phyloP scores from a whole-genome alignment of 2,888 invertebrate species.

The Laspeyria flexula region DNA sequence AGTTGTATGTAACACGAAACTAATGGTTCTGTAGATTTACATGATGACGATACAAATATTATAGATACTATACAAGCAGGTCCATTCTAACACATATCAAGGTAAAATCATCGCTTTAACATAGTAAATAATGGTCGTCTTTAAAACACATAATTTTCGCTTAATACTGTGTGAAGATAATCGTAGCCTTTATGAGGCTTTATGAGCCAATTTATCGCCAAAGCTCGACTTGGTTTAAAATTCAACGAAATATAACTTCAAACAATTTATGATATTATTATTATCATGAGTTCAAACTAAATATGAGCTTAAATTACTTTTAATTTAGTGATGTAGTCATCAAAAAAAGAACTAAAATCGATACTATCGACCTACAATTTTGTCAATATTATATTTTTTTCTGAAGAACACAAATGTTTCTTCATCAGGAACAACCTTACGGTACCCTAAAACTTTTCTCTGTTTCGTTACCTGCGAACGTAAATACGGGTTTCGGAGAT shows the following conservation, averaged over 20 bases:
- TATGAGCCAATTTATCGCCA: conserved; percentile 1
- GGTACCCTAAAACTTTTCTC: conserved; percentile 61
- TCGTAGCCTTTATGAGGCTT: neutral
- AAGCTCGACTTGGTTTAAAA: conserved; percentile 5
- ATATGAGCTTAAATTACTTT: conserved; percentile 8
- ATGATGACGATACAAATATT: neutral
- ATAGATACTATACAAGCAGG: neutral
- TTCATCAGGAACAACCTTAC: conserved; percentile 8
- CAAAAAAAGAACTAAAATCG: too few relatives aligned
- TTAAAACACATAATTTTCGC: neutral
- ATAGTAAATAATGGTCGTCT: neutral
- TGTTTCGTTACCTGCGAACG: conserved; percentile 71
- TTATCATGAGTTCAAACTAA: neutral
- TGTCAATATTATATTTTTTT: too few relatives aligned
- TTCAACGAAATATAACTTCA: conserved; percentile 6
- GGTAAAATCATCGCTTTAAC: neutral
- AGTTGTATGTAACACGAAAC: conserved; percentile 65
- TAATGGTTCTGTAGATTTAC: conserved; percentile 8
- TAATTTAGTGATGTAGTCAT: conserved; percentile 9
- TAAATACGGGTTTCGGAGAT: conserved; percentile 74
- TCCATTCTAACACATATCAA: neutral
- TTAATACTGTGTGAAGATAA: neutral
- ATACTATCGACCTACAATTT: too few relatives aligned
- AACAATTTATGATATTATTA: too few relatives aligned
- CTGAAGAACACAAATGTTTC: conserved; percentile 5